These are phyloP conservation scores for Microtus pennsylvanicus DNA, from an alignment of 2,113 vertebrate genomes.

Conservation along the genomic window DNA sequence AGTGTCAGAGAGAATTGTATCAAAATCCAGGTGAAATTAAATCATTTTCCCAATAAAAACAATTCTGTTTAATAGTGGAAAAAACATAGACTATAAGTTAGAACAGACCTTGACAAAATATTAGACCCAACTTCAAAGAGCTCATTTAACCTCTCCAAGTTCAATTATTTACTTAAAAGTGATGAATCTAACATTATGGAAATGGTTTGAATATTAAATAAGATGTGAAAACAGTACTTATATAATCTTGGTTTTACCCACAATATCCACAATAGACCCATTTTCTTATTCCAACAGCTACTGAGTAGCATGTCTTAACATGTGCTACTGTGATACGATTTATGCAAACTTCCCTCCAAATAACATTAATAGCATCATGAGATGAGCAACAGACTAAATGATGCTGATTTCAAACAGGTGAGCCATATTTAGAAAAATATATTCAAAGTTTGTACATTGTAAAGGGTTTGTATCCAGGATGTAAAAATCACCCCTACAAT, in stretches of 20 bases:
- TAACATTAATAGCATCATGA: not conserved
- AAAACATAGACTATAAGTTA: conserved; percentile 27
- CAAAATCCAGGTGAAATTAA: conserved; percentile 47
- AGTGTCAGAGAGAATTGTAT: conserved; percentile 5
- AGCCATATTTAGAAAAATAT: not conserved
- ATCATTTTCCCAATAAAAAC: conserved; percentile 41
- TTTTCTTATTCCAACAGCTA: not conserved
- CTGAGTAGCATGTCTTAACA: not conserved
- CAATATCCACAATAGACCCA: not conserved
- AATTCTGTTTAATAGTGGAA: not conserved
- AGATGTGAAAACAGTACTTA: not conserved
- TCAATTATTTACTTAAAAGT: not conserved
- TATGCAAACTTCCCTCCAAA: not conserved
- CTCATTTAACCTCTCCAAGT: not conserved
- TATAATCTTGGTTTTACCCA: not conserved
- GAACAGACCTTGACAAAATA: conserved; percentile 8
- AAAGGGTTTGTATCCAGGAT: not conserved
- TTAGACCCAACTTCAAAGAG: not conserved
- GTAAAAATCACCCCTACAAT: not conserved
- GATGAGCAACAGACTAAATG: not conserved
- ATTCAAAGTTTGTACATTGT: not conserved
- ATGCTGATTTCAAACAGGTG: conserved; percentile 10
- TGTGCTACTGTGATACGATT: not conserved
- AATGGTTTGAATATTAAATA: conserved; percentile 5
- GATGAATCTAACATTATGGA: not conserved